Evolutionary conservation across 53 echinoderm and acorn worm species (phyloP).

Genomic region (Henricia sp.): DNA sequence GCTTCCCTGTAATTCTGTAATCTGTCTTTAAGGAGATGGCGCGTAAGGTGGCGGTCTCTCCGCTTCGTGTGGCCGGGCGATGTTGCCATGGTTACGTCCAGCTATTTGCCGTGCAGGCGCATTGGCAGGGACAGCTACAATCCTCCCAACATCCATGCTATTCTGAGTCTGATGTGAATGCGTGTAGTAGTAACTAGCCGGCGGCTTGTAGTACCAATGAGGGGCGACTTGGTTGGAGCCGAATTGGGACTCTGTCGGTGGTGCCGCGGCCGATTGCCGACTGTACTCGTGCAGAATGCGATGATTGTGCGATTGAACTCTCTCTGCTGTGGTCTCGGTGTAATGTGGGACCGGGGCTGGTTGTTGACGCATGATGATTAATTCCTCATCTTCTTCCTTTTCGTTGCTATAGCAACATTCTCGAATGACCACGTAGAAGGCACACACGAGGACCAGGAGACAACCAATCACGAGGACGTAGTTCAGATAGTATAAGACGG

Average conservation of each 20-base stretch:
- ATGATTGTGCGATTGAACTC: slow-evolving; percentile 1
- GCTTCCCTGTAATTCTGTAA: too few relatives aligned
- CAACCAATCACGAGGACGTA: neutral
- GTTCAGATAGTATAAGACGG: slow-evolving; percentile 5
- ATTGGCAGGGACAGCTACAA: neutral
- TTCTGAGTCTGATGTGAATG: too few relatives aligned
- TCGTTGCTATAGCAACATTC: slow-evolving; percentile 14
- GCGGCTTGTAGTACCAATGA: neutral
- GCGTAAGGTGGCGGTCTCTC: slow-evolving; percentile 43
- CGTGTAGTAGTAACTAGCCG: slow-evolving; percentile 1
- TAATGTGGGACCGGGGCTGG: slow-evolving; percentile 4
- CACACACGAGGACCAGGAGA: slow-evolving; percentile 5
- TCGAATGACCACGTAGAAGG: slow-evolving; percentile 3
- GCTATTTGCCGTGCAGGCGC: slow-evolving; percentile 6
- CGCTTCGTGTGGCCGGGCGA: neutral
- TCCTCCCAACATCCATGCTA: too few relatives aligned
- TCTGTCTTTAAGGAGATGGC: neutral
- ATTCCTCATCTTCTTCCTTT: neutral
- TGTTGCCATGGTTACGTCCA: neutral
- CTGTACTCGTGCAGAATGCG: slow-evolving; percentile 34
- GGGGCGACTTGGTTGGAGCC: neutral
- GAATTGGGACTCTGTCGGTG: neutral
- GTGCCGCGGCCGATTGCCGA: neutral
- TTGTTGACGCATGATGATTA: neutral
- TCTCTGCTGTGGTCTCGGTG: neutral